phyloP scores from a whole-genome alignment of 2,888 invertebrate species.

The Anthrax anthrax region DNA sequence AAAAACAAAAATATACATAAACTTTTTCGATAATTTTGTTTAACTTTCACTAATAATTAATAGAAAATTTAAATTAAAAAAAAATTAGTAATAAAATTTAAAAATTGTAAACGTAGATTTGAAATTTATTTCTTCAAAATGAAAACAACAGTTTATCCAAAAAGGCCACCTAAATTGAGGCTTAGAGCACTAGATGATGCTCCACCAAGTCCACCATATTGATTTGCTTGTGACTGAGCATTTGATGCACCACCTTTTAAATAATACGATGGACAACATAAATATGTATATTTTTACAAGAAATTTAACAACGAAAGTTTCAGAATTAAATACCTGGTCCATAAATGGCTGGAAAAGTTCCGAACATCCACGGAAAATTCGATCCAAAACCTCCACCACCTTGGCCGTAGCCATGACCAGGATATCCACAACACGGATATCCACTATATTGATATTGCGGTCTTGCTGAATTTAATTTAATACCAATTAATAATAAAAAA shows the following conservation, averaged over 20 bases:
- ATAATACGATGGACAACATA: neutral
- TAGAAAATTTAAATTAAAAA: too few species aligned
- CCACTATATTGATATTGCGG: neutral
- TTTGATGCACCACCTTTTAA: neutral
- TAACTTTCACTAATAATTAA: too few species aligned
- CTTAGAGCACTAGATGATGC: neutral
- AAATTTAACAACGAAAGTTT: too few species aligned
- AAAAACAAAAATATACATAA: too few species aligned
- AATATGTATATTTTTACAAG: too few species aligned
- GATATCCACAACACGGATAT: neutral
- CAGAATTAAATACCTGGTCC: neutral
- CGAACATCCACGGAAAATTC: neutral
- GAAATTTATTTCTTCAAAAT: too few species aligned
- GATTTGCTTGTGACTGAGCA: neutral
- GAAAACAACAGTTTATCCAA: too few species aligned
- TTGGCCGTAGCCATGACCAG: neutral
- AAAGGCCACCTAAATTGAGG: neutral
- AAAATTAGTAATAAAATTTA: too few species aligned
- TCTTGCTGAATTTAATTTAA: too few species aligned
- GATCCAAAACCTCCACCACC: neutral
- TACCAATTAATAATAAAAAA: too few species aligned
- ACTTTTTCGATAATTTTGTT: too few species aligned
- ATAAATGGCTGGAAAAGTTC: neutral
- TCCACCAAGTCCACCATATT: neutral
- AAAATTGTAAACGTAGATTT: too few species aligned